These are phyloP conservation scores for Oceanodroma leucorhoa DNA, from an alignment of 2,797 vertebrate species.

Conservation along the genomic window DNA sequence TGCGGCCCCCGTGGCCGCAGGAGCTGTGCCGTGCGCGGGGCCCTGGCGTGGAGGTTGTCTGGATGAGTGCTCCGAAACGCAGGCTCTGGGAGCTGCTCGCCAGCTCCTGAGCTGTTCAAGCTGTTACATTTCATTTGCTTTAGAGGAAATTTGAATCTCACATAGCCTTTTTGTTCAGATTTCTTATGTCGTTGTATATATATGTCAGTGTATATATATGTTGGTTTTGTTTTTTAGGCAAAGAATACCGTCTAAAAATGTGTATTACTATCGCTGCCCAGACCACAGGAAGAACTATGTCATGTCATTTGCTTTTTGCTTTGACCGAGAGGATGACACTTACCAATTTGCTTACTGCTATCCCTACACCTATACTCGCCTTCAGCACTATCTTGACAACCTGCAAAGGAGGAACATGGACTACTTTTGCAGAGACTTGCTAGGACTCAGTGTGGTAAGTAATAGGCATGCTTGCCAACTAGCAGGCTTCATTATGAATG, in stretches of 20 bases:
- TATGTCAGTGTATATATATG: rapidly evolving
- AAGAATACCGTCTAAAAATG: constrained; percentile 93
- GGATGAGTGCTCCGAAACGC: rapidly evolving
- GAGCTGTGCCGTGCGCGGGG: rapidly evolving
- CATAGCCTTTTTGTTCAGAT: not conserved
- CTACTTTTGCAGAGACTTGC: constrained; percentile 88
- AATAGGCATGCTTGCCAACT: not conserved
- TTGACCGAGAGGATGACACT: constrained; percentile 91
- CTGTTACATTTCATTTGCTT: not conserved
- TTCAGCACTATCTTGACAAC: constrained; percentile 93
- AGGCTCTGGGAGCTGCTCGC: not conserved
- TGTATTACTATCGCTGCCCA: constrained; percentile 96
- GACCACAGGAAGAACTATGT: constrained; percentile 96
- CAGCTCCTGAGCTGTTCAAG: not conserved
- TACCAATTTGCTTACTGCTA: constrained; percentile 98
- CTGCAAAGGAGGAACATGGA: constrained; percentile 90
- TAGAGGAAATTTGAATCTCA: not conserved
- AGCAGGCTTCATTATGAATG: not conserved
- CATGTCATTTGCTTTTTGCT: constrained; percentile 98
- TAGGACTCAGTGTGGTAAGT: constrained; percentile 96
- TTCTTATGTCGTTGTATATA: not conserved
- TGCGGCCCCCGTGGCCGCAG: rapidly evolving
- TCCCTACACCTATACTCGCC: constrained; percentile 94
- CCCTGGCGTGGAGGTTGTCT: not conserved
- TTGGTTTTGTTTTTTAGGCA: constrained; percentile 79